Conservation (phyloP, 2,888 invertebrate species). For the Alitta virens region DNA sequence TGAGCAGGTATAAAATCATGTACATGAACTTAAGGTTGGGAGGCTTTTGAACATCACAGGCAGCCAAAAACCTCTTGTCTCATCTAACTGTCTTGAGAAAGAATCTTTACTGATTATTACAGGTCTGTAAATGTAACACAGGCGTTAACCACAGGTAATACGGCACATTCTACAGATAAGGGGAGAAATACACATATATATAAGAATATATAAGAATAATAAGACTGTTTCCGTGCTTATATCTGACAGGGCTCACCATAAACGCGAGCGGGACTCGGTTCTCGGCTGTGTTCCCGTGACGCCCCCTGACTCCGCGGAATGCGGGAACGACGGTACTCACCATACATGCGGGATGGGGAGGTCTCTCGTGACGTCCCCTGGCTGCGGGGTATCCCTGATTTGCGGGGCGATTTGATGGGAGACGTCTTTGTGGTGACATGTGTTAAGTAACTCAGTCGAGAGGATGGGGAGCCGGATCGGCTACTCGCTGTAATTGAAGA, state of each 20-base stretch:
- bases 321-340: slow-evolving; percentile 26
- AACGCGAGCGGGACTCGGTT: slow-evolving; percentile 51
- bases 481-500: slow-evolving; percentile 73
- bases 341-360: slow-evolving; percentile 49
- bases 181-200: no score
- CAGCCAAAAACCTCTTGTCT: no score
- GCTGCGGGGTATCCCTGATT: slow-evolving; percentile 51
- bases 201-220: no score
- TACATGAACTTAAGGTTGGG: no score
- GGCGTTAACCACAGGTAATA: no score
- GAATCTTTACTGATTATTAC: no score
- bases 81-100: no score
- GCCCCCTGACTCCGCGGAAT: slow-evolving; percentile 57
- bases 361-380: slow-evolving; percentile 58
- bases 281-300: slow-evolving; percentile 42
- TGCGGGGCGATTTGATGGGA: not conserved
- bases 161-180: no score
- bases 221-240: no score
- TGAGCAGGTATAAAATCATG: no score
- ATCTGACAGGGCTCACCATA: slow-evolving; percentile 16
- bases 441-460: slow-evolving; percentile 74
- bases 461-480: slow-evolving; percentile 89
- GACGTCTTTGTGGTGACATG: slow-evolving; percentile 48
- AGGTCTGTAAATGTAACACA: no score
- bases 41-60: no score